Evolutionary conservation across 2,113 vertebrate species (phyloP).

Genomic region (Gopherus flavomarginatus): DNA sequence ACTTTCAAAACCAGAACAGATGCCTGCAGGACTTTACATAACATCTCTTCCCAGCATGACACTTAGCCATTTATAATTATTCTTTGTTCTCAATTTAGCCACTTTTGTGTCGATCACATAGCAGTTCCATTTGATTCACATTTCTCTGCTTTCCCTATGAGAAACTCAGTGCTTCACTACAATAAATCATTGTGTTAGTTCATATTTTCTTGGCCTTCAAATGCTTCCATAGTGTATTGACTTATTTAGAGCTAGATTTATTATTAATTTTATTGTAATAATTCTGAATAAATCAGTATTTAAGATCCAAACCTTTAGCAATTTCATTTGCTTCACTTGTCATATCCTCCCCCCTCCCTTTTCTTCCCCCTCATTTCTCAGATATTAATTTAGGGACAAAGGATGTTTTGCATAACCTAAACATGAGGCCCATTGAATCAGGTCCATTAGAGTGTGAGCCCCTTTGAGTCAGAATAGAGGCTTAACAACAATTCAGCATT

Average conservation of each 20-base stretch:
- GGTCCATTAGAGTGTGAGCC: background rate
- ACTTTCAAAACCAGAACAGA: background rate
- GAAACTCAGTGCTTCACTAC: background rate
- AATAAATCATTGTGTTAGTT: background rate
- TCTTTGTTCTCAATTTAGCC: background rate
- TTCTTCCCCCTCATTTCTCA: background rate
- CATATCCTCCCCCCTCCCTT: background rate
- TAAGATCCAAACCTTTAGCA: background rate
- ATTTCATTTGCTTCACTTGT: background rate
- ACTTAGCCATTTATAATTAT: background rate
- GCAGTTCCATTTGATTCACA: background rate
- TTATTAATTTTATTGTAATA: background rate
- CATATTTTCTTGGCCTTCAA: background rate
- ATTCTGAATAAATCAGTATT: background rate
- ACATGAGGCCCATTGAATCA: background rate
- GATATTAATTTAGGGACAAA: background rate
- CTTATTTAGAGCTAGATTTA: background rate
- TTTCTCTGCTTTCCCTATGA: background rate
- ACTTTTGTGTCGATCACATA: background rate
- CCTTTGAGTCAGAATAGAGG: background rate
- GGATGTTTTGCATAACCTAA: background rate
- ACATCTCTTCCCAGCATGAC: background rate
- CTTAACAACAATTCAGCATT: background rate
- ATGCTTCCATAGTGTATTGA: background rate
- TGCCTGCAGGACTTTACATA: background rate